Conservation (phyloP, 2,888 invertebrate species). For the Sycophila texana region DNA sequence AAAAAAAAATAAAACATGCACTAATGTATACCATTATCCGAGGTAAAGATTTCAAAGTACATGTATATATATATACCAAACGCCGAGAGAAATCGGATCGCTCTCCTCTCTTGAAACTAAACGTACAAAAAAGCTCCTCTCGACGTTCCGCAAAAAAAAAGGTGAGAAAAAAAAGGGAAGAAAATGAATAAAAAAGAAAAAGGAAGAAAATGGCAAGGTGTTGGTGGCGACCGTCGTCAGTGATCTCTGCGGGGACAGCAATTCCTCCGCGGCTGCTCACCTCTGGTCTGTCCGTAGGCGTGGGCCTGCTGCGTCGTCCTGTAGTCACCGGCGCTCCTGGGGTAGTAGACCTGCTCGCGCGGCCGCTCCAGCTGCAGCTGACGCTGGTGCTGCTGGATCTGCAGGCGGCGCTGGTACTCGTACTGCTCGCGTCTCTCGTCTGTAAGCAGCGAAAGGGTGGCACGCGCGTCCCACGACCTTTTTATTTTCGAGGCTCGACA, state of each 20-base stretch:
- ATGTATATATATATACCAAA: too few species aligned
- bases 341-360: constrained; percentile 49
- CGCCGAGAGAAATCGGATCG: too few species aligned
- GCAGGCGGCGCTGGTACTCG: constrained; percentile 23
- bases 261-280: neutral
- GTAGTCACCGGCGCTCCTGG: constrained; percentile 13
- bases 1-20: too few species aligned
- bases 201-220: neutral
- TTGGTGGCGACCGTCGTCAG: neutral
- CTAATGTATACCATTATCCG: too few species aligned
- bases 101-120: neutral
- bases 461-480: neutral
- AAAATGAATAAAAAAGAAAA: neutral
- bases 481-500: neutral
- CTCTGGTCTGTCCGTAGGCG: constrained; percentile 18
- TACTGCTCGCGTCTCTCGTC: constrained; percentile 33
- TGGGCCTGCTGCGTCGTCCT: neutral
- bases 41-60: too few species aligned
- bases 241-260: constrained; percentile 27
- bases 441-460: constrained; percentile 46
- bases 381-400: constrained; percentile 20
- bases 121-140: neutral
- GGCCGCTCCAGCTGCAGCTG: constrained; percentile 48
- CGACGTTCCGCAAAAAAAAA: neutral
- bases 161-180: neutral